Evolutionary conservation across 2,888 invertebrate genomes (phyloP).

Genomic region (Chesias legatella): DNA sequence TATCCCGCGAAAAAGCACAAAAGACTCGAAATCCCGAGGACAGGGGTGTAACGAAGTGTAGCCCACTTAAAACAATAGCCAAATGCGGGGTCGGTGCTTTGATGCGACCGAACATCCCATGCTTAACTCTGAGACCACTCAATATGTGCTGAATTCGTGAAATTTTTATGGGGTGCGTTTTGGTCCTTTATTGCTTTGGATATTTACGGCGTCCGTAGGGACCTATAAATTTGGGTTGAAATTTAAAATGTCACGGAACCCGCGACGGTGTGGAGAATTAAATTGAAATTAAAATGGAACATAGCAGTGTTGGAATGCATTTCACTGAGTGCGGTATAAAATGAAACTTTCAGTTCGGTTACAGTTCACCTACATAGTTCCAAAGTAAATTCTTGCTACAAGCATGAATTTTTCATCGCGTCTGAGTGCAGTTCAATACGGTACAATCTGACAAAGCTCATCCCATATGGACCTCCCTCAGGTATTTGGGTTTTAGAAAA

Average conservation of each 20-base stretch:
- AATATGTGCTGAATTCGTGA: conserved; percentile 74
- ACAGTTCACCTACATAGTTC: too few species aligned
- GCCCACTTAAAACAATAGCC: conserved; percentile 79
- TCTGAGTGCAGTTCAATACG: neutral
- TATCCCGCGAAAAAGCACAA: conserved; percentile 53
- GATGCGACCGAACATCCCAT: conserved; percentile 56
- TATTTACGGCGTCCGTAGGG: conserved; percentile 66
- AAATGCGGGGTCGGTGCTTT: conserved; percentile 68
- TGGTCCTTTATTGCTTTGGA: conserved; percentile 62
- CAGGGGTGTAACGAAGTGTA: conserved; percentile 76
- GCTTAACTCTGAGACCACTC: conserved; percentile 68
- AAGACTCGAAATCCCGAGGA: conserved; percentile 58
- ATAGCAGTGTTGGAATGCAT: neutral
- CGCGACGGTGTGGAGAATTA: conserved; percentile 13
- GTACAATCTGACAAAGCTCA: too few species aligned
- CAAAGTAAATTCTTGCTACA: neutral
- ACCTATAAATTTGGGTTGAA: conserved; percentile 52
- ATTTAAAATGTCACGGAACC: conserved; percentile 47
- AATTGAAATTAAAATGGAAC: conserved; percentile 9
- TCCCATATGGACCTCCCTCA: neutral
- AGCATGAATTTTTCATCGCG: neutral
- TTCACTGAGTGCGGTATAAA: neutral
- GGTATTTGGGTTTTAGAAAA: conserved; percentile 20
- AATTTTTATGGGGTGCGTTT: conserved; percentile 65
- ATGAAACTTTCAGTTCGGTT: too few species aligned